These are phyloP conservation scores for Vidua macroura DNA, from an alignment of 2,113 vertebrate species.

Conservation along the genomic window DNA sequence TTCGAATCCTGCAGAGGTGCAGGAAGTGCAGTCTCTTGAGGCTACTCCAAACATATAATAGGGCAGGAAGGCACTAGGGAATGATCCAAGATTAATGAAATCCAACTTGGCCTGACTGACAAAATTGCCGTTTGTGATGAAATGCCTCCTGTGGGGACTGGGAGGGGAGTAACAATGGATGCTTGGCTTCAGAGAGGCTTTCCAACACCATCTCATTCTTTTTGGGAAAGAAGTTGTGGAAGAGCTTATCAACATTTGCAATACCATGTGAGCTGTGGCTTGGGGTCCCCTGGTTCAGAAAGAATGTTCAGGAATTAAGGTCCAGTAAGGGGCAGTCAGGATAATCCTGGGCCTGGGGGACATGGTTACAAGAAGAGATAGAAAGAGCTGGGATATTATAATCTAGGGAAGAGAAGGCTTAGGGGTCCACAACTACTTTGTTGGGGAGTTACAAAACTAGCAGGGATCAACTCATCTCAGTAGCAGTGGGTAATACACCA, in stretches of 20 bases:
- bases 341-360: background rate
- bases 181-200: background rate
- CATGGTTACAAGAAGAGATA: background rate
- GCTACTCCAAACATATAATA: background rate
- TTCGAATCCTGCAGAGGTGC: fast-evolving
- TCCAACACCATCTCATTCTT: background rate
- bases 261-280: background rate
- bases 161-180: background rate
- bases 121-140: background rate
- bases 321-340: background rate
- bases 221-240: background rate
- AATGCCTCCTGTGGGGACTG: background rate
- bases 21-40: background rate
- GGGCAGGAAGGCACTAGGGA: background rate
- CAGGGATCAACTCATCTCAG: background rate
- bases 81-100: background rate
- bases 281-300: background rate
- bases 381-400: background rate
- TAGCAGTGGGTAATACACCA: background rate
- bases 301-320: background rate
- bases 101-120: background rate
- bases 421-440: background rate
- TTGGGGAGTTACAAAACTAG: background rate
- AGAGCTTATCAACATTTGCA: background rate
- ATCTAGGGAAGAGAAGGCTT: background rate